Percentiles rank a stretch among this genome's conserved stretches.
Conservation (phyloP, 53 echinoderm and acorn worm genomes). For the Paelopatides confundens region DNA sequence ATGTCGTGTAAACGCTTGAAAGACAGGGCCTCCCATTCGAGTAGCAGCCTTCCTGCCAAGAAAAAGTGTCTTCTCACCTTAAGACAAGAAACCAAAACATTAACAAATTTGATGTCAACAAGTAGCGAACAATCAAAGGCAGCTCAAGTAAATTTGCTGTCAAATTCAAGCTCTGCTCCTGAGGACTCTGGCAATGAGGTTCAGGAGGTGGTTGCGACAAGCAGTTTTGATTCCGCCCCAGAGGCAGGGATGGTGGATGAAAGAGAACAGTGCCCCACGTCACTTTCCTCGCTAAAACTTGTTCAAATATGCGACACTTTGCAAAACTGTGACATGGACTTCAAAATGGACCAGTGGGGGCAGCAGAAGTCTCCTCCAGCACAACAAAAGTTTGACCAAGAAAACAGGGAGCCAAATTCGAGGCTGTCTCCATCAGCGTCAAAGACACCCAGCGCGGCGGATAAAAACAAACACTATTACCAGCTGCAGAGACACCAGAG, state of each 20-base stretch:
- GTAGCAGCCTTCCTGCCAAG: constrained; percentile 41
- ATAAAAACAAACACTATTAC: constrained; percentile 38
- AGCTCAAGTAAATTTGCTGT: constrained; percentile 31
- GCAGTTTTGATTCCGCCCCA: neutral
- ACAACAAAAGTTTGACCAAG: constrained; percentile 23
- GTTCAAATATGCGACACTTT: constrained; percentile 50
- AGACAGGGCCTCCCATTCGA: constrained; percentile 48
- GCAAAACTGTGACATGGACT: constrained; percentile 46
- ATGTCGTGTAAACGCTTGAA: constrained; percentile 54
- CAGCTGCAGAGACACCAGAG: constrained; percentile 42
- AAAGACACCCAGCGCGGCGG: neutral
- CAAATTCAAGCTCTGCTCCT: constrained; percentile 22
- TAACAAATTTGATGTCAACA: constrained; percentile 46
- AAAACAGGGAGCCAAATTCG: constrained; percentile 45
- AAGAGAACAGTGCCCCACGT: constrained; percentile 31
- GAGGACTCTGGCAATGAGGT: neutral
- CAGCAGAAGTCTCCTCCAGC: constrained; percentile 43
- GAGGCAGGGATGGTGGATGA: constrained; percentile 9
- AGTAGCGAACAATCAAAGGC: neutral
- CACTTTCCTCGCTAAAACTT: constrained; percentile 42
- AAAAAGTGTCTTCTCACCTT: constrained; percentile 51
- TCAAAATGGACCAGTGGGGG: constrained; percentile 53
- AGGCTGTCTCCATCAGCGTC: constrained; percentile 26
- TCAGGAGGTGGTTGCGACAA: neutral
- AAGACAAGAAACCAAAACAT: constrained; percentile 34